Percentiles rank a stretch among this genome's conserved stretches.
These are phyloP conservation scores for Blera fallax DNA, from an alignment of 2,888 invertebrate genomes.

Conservation along the genomic window DNA sequence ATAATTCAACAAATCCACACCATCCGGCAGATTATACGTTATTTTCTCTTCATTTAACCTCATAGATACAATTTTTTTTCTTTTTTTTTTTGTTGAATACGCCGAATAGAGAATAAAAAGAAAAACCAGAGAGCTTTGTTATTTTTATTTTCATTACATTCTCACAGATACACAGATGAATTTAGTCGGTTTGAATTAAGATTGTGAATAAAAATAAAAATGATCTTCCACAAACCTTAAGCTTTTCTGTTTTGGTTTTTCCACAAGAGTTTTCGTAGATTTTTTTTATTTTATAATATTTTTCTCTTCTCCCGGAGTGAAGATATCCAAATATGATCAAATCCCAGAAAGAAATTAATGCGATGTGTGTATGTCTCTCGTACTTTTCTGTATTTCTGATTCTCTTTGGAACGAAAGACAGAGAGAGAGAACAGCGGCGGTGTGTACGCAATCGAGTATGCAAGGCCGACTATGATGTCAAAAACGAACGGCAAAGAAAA, in stretches of 20 bases:
- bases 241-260: slow-evolving; percentile 56
- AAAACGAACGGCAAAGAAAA: slow-evolving; percentile 26
- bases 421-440: not conserved
- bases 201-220: slow-evolving; percentile 67
- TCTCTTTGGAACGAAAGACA: too few species aligned
- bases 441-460: slow-evolving; percentile 33
- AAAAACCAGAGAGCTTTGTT: slow-evolving; percentile 12
- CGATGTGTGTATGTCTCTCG: not conserved
- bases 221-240: slow-evolving; percentile 70
- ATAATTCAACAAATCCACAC: slow-evolving; percentile 20
- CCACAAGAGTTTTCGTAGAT: slow-evolving; percentile 29
- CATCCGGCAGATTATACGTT: slow-evolving; percentile 22
- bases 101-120: not conserved
- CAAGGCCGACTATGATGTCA: slow-evolving; percentile 67
- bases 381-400: not conserved
- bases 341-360: not conserved
- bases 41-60: slow-evolving; percentile 37
- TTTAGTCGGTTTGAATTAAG: slow-evolving; percentile 9
- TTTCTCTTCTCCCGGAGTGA: slow-evolving; percentile 42
- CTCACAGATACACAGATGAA: slow-evolving; percentile 22
- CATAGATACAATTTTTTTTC: slow-evolving; percentile 23
- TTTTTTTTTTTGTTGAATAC: slow-evolving; percentile 6
- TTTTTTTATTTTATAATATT: not conserved
- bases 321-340: slow-evolving; percentile 65
- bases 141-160: slow-evolving; percentile 45